Evolutionary conservation across 2,888 invertebrate genomes (phyloP).

Genomic region (Cephus rjabovi): DNA sequence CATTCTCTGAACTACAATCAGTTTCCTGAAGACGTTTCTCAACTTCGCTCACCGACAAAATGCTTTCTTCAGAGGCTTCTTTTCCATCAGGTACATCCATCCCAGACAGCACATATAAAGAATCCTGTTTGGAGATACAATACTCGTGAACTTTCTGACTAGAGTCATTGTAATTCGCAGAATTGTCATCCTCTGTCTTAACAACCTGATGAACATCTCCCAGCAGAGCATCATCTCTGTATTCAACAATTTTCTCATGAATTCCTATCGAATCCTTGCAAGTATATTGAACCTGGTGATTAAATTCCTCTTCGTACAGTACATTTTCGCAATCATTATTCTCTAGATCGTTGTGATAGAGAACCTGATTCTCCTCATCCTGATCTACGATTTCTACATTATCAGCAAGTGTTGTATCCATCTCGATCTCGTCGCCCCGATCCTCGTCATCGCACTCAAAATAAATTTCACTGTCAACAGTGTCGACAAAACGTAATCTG

Average conservation of each 20-base stretch:
- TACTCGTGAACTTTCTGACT: background rate
- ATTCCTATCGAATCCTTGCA: background rate
- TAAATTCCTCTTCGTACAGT: background rate
- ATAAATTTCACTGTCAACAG: conserved; percentile 13
- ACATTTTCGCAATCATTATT: conserved; percentile 10
- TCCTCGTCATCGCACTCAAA: background rate
- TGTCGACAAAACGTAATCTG: conserved; percentile 19
- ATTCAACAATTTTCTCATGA: background rate
- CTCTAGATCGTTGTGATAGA: conserved; percentile 25
- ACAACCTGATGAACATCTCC: background rate
- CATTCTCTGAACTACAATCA: background rate
- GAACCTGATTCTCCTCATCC: conserved; percentile 24
- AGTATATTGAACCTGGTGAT: background rate
- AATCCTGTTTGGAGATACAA: background rate
- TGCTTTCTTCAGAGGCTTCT: background rate
- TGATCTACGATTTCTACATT: conserved; percentile 20
- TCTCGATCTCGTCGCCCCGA: conserved; percentile 10
- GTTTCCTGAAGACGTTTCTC: background rate
- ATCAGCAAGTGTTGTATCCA: conserved; percentile 28
- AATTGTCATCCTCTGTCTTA: background rate
- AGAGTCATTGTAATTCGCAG: background rate
- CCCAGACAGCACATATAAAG: background rate
- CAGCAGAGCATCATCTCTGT: background rate
- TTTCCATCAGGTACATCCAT: background rate
- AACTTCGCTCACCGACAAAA: background rate